A percentile compares a stretch with the other conserved stretches of the same genome.
Evolutionary conservation across 2,113 vertebrate genomes (phyloP).

Genomic region (Rhinopomastus cyanomelas): DNA sequence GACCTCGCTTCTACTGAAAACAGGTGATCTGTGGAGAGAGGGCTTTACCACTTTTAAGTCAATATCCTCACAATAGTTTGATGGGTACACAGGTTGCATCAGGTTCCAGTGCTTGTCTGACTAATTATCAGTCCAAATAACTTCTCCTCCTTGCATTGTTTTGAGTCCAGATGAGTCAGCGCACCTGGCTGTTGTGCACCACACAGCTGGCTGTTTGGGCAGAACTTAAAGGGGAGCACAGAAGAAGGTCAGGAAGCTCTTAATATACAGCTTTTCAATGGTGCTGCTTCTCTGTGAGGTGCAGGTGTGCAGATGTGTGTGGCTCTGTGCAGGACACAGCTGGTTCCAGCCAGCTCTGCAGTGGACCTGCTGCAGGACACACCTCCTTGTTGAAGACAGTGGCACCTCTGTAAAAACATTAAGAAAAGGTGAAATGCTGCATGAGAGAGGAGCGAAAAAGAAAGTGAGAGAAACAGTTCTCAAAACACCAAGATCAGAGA

Average conservation of each 20-base stretch:
- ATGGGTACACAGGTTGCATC: not conserved
- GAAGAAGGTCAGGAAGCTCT: not conserved
- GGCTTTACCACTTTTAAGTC: not conserved
- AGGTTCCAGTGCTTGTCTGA: not conserved
- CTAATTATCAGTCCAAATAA: not conserved
- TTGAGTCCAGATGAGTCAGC: not conserved
- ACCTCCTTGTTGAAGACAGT: not conserved
- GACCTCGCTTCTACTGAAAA: not conserved
- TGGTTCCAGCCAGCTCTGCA: not conserved
- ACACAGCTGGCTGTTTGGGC: not conserved
- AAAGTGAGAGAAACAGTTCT: not conserved
- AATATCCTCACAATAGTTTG: not conserved
- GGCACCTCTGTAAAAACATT: not conserved
- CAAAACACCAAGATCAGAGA: not conserved
- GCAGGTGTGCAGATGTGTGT: not conserved
- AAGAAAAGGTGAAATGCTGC: not conserved
- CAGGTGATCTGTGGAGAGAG: not conserved
- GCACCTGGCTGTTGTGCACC: not conserved
- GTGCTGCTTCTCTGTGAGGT: not conserved
- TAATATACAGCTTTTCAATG: not conserved
- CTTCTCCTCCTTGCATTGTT: not conserved
- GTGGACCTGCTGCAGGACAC: accelerated
- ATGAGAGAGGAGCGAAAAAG: not conserved
- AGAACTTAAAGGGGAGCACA: not conserved
- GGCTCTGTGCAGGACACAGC: not conserved